Evolutionary conservation across 2,113 vertebrate species (phyloP), one percentile per base, ranked within the genome.

Genomic region (Gallinago undulata): DNA sequence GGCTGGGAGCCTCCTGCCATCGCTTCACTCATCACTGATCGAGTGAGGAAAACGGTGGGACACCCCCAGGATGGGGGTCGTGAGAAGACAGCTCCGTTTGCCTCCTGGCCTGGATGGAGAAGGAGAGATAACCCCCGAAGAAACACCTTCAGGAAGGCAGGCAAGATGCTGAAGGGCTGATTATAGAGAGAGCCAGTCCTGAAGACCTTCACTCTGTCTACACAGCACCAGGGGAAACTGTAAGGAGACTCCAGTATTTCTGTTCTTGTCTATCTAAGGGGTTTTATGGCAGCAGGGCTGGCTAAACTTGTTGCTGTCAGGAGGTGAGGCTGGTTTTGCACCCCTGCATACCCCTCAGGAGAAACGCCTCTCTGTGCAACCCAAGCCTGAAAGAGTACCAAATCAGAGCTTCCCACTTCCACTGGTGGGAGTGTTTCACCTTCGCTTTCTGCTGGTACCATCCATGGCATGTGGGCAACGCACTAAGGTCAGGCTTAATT

Each of bases 21-120:
- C 4, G 1, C n/a, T 69, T 33, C 41, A 4, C 17, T 41, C 21
- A 28, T 10, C 1, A 0, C 81, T 17, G 0, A 1, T 0, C 3
- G 35, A 27, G 37, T 0, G 25, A 72, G 62, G 45, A 74, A 78
- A 64, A 25, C 48, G 45, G 25, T 39, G 37, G 23, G 30, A 70
- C 27, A 13, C 2, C 13, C 13, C 22, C 3, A 25, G 66, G 37
- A 28, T 9, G 7, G 11, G 50, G 51, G 50, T 30, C 41, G 1
- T 3, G 12, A 70, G 28, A 47, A 74, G 30, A 33, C 16, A 41
- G 51, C 48, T 69, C 66, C 55, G 47, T 21, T 56, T 12, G 0
- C 16, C 47, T 31, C 33, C 28, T 41, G 55, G 60, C 62, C 67
- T 33, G 37, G 31, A 48, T 35, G 14, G 51, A 80, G 19, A 47